A percentile compares a stretch with the other conserved stretches of the same genome.
Conservation (phyloP, 2,888 invertebrate genomes). For the Aleiodes leptofemur region DNA sequence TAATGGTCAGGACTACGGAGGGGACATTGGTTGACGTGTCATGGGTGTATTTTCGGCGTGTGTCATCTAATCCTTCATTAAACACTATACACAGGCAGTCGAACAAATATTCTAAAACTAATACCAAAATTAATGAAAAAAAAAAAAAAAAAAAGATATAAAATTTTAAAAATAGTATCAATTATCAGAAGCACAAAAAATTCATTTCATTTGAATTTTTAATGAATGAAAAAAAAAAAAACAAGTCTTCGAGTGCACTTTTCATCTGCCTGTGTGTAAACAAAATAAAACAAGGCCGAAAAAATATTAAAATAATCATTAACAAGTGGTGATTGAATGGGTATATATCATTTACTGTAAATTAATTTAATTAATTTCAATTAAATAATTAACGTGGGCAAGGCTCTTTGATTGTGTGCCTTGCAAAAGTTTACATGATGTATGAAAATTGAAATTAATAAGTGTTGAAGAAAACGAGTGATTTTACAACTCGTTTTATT, state of each 20-base stretch:
- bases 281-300: slow-evolving; percentile 3
- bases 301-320: slow-evolving; percentile 14
- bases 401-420: slow-evolving; percentile 8
- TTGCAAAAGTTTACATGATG: slow-evolving; percentile 2
- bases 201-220: slow-evolving; percentile 18
- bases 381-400: neutral
- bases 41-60: slow-evolving; percentile 90
- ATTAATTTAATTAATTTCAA: slow-evolving; percentile 15
- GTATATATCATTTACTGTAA: neutral
- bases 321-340: slow-evolving; percentile 19
- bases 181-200: slow-evolving; percentile 26
- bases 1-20: slow-evolving; percentile 77
- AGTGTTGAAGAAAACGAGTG: slow-evolving; percentile 33
- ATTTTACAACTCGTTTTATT: slow-evolving; percentile 2
- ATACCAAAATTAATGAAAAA: slow-evolving; percentile 21
- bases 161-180: slow-evolving; percentile 43
- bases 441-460: slow-evolving; percentile 40
- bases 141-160: slow-evolving; percentile 15
- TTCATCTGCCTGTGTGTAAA: slow-evolving; percentile 22
- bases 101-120: slow-evolving; percentile 41
- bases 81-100: slow-evolving; percentile 64
- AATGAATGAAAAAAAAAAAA: slow-evolving; percentile 22
- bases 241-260: slow-evolving; percentile 9
- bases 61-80: slow-evolving; percentile 78
- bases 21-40: slow-evolving; percentile 87